Evolutionary conservation across 2,888 invertebrate genomes (phyloP).

Genomic region (Pandemis heparana): DNA sequence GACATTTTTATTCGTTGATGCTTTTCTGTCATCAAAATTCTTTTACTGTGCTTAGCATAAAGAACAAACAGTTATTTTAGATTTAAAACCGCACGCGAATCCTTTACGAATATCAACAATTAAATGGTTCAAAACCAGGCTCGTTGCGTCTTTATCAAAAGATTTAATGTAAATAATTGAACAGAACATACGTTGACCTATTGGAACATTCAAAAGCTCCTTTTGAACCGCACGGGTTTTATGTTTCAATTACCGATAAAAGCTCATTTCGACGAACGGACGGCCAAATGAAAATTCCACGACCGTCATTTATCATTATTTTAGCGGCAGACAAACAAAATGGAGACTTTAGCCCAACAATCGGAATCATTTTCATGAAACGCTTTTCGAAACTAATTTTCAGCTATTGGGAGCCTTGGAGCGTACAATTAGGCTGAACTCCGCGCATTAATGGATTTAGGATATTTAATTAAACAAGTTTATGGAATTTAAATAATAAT

Average conservation of each 20-base stretch:
- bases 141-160: not conserved
- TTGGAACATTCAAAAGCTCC: constrained; percentile 13
- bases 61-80: not conserved
- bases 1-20: not conserved
- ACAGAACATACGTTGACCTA: not conserved
- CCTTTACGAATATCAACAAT: not conserved
- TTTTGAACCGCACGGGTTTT: constrained; percentile 13
- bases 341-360: constrained; percentile 42
- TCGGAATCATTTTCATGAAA: constrained; percentile 25
- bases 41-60: not conserved
- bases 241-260: constrained; percentile 41
- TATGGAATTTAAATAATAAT: constrained; percentile 5
- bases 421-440: not conserved
- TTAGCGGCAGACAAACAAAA: constrained; percentile 51
- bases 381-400: constrained; percentile 33
- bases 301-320: constrained; percentile 54
- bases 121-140: not conserved
- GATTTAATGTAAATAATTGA: not conserved
- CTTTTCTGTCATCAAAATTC: not conserved
- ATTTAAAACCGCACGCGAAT: too few species aligned
- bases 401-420: not conserved
- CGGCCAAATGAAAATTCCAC: constrained; percentile 52
- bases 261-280: constrained; percentile 45
- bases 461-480: not conserved
- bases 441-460: constrained; percentile 3